Evolutionary conservation across 2,113 vertebrate species (phyloP).

Genomic region (Bubo scandiacus): DNA sequence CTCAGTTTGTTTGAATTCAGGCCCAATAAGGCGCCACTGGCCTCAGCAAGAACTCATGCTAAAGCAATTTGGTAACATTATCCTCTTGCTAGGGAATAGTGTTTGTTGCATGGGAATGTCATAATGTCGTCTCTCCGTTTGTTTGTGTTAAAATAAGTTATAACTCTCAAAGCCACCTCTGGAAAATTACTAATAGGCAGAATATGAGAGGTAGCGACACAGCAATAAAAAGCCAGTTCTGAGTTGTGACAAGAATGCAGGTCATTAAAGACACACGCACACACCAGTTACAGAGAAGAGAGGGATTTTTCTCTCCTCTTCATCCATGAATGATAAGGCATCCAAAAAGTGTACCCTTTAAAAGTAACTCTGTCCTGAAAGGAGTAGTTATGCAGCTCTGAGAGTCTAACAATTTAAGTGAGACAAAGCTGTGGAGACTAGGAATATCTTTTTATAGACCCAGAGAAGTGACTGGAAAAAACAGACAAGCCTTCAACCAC

Average conservation of each 20-base stretch:
- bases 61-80: constrained; percentile 66
- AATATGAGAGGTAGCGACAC: neutral
- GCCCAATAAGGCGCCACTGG: constrained; percentile 15
- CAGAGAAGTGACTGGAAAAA: neutral
- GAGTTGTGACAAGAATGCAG: neutral
- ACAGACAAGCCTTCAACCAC: neutral
- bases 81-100: constrained; percentile 38
- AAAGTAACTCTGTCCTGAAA: neutral
- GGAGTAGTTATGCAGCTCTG: neutral
- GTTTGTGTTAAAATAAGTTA: constrained; percentile 54
- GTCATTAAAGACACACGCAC: neutral
- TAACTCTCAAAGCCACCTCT: constrained; percentile 40
- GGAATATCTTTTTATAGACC: neutral
- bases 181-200: constrained; percentile 51
- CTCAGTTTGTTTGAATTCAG: constrained; percentile 30
- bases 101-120: constrained; percentile 13
- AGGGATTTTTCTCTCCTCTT: neutral
- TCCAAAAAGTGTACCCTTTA: neutral
- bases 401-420: neutral
- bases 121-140: neutral
- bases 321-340: neutral
- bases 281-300: neutral
- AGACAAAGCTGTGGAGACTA: neutral
- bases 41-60: constrained; percentile 15
- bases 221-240: neutral